Base-by-base conservation (phyloP, 2,113 vertebrate genomes). In the Pteruthius melanotis region DNA sequence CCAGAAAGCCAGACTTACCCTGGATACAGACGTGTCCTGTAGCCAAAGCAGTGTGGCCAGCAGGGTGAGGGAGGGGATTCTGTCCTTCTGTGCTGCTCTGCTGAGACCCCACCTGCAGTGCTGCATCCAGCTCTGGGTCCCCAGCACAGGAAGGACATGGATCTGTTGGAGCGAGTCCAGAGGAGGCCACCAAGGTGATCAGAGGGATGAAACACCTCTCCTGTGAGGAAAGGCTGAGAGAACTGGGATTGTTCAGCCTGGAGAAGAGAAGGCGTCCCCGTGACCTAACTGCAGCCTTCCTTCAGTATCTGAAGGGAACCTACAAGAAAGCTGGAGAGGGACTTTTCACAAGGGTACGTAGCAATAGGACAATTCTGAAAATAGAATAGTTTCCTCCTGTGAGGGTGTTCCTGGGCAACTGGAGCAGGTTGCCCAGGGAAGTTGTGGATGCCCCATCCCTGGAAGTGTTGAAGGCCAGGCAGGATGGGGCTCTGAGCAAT, bases 131-230 rank as follows among this genome's bases (percentile, higher is more conserved):
- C 19, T n/a, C 77, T 10, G 9, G 37, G 22, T 1, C 0, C 4
- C 10, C 44, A 66, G 20, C 76, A 82, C 19, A n/a, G 13, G 3
- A n/a, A 39, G 10, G 22, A 7, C 21, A 56, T 0, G 0, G 3
- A 39, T 1, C 28, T 66, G 28, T 4, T 30, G 53, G 37, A 82
- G 16, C 0, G 3, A 8, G 45, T 12, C 4, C 28, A 53, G 28
- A 57, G 11, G 6, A 37, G 5, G 19, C 1, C 52, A 45, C 12
- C 37, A 65, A 52, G 44, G 5, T 24, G 5, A 82, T 19, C 23
- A 45, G 26, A 59, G 21, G 10, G 27, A 26, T 37, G 21, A 14
- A 52, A 28, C 44, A 59, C 6, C 1, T 52, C 39, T 45, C 60
- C 33, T 60, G 3, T 15, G 28, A 39, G 23, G 28, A 66, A 74